Percentiles rank a stretch among this genome's conserved stretches.
phyloP scores from a whole-genome alignment of 2,113 vertebrate species.

The Neotoma lepida region DNA sequence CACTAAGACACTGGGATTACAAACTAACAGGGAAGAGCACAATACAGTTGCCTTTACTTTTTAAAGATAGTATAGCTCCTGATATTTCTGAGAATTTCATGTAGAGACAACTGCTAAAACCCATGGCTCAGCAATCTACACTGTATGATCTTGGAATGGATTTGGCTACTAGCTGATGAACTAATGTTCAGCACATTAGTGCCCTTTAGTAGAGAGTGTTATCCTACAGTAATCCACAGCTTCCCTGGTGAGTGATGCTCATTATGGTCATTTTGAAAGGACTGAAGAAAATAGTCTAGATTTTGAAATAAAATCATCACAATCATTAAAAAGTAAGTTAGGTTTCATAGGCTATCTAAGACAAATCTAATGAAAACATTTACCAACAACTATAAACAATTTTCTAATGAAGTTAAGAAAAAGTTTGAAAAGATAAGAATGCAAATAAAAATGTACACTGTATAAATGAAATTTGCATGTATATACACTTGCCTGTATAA shows the following conservation, averaged over 20 bases:
- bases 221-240: not conserved
- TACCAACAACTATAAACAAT: not conserved
- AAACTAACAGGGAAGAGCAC: not conserved
- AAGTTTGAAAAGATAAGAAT: not conserved
- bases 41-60: not conserved
- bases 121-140: not conserved
- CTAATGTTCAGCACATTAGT: not conserved
- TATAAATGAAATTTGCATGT: not conserved
- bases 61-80: not conserved
- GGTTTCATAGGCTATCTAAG: not conserved
- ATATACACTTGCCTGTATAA: not conserved
- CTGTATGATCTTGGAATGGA: not conserved
- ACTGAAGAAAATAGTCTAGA: not conserved
- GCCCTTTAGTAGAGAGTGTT: not conserved
- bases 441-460: not conserved
- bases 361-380: not conserved
- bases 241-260: not conserved
- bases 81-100: not conserved
- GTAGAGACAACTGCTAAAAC: not conserved
- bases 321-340: slow-evolving; percentile 1
- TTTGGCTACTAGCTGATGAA: not conserved
- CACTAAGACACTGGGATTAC: not conserved
- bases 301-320: not conserved
- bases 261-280: not conserved
- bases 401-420: not conserved